phyloP scores from a whole-genome alignment of 2,113 vertebrate species.

The Gopherus evgoodei region DNA sequence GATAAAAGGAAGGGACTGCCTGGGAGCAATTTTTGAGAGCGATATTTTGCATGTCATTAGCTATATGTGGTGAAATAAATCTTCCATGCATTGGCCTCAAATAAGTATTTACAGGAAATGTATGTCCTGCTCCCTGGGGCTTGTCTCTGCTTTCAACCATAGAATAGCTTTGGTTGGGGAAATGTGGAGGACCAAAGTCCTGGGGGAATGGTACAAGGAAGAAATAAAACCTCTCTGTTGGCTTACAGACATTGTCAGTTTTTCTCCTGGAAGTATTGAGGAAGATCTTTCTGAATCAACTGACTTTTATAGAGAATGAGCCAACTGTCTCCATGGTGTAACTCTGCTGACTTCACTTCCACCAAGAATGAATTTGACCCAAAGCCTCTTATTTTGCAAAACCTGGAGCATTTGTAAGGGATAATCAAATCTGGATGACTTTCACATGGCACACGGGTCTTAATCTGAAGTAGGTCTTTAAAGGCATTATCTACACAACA shows the following conservation, averaged over 20 bases:
- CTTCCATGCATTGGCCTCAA: slow-evolving; percentile 4
- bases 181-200: slow-evolving; percentile 14
- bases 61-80: slow-evolving; percentile 8
- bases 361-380: not conserved
- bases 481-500: not conserved
- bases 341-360: slow-evolving; percentile 22
- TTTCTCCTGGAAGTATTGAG: not conserved
- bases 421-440: not conserved
- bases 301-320: slow-evolving; percentile 4
- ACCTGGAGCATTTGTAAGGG: not conserved
- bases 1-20: not conserved
- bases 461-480: not conserved
- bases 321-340: not conserved
- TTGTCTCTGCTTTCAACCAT: slow-evolving; percentile 26
- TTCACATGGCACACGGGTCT: not conserved
- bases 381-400: not conserved
- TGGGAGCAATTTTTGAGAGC: not conserved
- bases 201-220: slow-evolving; percentile 12
- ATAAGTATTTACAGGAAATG: slow-evolving; percentile 42
- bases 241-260: not conserved
- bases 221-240: not conserved
- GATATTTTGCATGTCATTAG: not conserved
- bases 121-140: not conserved
- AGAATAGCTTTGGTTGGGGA: not conserved
- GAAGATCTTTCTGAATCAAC: slow-evolving; percentile 29